Evolutionary conservation across 1,140 invertebrate genomes (phyloP).

Genomic region (Drosophila repletoides): DNA sequence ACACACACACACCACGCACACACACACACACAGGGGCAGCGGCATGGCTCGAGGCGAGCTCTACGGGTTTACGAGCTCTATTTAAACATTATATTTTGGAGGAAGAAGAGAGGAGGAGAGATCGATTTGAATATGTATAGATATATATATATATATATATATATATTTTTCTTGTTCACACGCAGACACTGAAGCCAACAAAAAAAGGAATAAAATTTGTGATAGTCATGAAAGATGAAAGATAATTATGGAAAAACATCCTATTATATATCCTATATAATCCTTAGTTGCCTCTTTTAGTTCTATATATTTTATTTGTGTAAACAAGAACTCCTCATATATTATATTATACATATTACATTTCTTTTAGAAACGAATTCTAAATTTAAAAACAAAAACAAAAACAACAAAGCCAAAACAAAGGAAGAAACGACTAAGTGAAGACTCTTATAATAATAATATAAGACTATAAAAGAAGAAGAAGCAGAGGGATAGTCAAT

Average conservation of each 20-base stretch:
- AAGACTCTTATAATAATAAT: not conserved
- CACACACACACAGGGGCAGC: constrained; percentile 1
- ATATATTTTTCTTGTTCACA: constrained; percentile 24
- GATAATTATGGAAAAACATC: not conserved
- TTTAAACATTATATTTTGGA: constrained; percentile 19
- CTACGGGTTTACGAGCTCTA: not conserved
- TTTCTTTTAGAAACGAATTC: constrained; percentile 34
- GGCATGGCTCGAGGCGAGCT: constrained; percentile 16
- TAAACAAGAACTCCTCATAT: constrained; percentile 29
- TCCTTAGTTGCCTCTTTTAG: not conserved
- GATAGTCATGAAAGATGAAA: constrained; percentile 24
- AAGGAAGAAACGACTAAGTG: constrained; percentile 38
- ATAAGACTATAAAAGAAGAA: constrained; percentile 10
- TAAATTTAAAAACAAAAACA: constrained; percentile 26
- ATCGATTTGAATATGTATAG: constrained; percentile 11
- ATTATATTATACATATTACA: constrained; percentile 14
- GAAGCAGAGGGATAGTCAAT: constrained; percentile 14
- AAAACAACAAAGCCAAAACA: not conserved
- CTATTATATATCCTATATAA: constrained; percentile 4
- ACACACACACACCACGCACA: not conserved
- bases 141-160: constrained; percentile 13
- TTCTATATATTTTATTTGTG: constrained; percentile 11
- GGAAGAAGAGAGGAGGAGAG: too few species aligned
- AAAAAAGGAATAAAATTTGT: constrained; percentile 35
- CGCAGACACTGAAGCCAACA: constrained; percentile 20